Percentiles rank a stretch among this genome's conserved stretches.
phyloP scores from a whole-genome alignment of 2,113 vertebrate genomes.

The Sprattus sprattus region DNA sequence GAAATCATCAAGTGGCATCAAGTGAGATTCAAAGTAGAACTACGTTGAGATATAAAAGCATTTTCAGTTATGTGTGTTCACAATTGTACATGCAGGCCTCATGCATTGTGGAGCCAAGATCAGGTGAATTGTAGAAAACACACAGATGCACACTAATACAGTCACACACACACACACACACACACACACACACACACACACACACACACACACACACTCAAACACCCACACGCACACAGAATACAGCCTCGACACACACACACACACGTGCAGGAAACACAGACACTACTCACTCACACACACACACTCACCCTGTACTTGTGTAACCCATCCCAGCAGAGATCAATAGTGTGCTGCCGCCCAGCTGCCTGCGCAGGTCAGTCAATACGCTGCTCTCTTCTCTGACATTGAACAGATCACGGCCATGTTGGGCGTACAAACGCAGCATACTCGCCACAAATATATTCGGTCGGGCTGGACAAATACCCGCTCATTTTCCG shows the following conservation, averaged over 20 bases:
- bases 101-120: background rate
- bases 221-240: background rate
- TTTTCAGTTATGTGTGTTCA: background rate
- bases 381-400: slow-evolving; percentile 60
- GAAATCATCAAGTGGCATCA: background rate
- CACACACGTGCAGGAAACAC: background rate
- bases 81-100: background rate
- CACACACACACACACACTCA: slow-evolving; percentile 7
- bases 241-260: background rate
- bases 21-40: background rate
- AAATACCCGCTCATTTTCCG: background rate
- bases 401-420: slow-evolving; percentile 53
- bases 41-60: background rate
- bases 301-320: slow-evolving; percentile 15
- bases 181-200: background rate
- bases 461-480: background rate
- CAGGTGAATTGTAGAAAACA: background rate
- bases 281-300: background rate
- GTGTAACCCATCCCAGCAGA: slow-evolving; percentile 47
- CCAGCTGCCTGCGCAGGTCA: slow-evolving; percentile 46
- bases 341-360: slow-evolving; percentile 54
- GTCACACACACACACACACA: background rate
- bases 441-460: background rate
- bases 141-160: background rate
- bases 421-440: slow-evolving; percentile 43